Evolutionary conservation across 2,888 invertebrate genomes (phyloP).

Genomic region (Augiades crinisus): DNA sequence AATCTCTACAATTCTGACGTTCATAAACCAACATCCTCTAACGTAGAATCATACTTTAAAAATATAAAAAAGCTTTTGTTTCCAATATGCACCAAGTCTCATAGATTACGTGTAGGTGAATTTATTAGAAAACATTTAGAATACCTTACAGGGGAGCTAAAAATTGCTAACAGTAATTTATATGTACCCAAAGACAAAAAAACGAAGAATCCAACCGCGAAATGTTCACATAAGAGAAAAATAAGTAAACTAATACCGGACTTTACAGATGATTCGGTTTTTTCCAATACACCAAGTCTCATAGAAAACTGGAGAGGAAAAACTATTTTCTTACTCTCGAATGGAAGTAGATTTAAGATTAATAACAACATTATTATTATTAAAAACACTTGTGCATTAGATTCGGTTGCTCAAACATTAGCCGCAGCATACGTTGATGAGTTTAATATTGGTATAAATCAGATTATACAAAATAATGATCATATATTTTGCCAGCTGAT

Average conservation of each 20-base stretch:
- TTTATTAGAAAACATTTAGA: slow-evolving; percentile 17
- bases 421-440: too few relatives aligned
- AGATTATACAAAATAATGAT: too few relatives aligned
- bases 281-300: background rate
- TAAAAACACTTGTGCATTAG: too few relatives aligned
- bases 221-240: background rate
- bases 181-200: background rate
- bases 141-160: slow-evolving; percentile 13
- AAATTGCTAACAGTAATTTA: slow-evolving; percentile 2
- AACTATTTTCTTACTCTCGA: too few relatives aligned
- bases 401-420: too few relatives aligned
- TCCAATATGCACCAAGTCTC: background rate
- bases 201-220: background rate
- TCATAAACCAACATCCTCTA: background rate
- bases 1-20: background rate
- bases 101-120: slow-evolving; percentile 13
- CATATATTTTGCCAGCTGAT: too few relatives aligned
- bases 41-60: background rate
- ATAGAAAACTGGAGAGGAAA: background rate
- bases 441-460: too few relatives aligned
- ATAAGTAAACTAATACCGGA: background rate
- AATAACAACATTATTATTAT: too few relatives aligned
- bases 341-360: background rate
- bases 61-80: background rate
- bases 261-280: background rate